Percentiles rank a stretch among this genome's conserved stretches.
These are phyloP conservation scores for Ciconia boyciana DNA, from an alignment of 2,113 vertebrate species.

Conservation along the genomic window DNA sequence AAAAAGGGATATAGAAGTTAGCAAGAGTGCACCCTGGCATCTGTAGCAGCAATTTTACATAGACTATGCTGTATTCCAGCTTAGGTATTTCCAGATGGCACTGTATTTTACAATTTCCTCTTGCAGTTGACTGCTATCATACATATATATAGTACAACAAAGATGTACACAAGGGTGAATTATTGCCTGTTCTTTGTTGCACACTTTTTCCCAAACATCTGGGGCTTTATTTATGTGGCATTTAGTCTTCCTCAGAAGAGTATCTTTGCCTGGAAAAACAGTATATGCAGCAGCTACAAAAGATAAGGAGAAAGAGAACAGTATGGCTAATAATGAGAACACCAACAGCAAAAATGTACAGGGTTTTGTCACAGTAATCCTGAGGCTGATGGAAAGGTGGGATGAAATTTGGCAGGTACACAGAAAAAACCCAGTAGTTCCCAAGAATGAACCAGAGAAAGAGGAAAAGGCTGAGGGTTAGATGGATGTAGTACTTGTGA, in stretches of 20 bases:
- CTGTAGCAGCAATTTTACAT: constrained; percentile 19
- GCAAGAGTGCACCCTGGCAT: neutral
- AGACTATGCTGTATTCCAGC: neutral
- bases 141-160: neutral
- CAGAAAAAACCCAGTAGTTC: constrained; percentile 74
- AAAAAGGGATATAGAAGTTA: neutral
- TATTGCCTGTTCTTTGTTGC: constrained; percentile 32
- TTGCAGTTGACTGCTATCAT: neutral
- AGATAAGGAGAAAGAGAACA: constrained; percentile 51
- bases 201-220: neutral
- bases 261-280: constrained; percentile 50
- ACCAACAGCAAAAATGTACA: constrained; percentile 66
- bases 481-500: constrained; percentile 67
- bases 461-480: constrained; percentile 71
- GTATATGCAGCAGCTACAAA: constrained; percentile 57
- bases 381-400: constrained; percentile 72
- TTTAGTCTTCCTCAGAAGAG: constrained; percentile 54
- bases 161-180: neutral
- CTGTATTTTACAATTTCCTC: neutral
- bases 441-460: constrained; percentile 75
- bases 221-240: neutral
- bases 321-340: constrained; percentile 66
- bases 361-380: constrained; percentile 71
- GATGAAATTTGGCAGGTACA: constrained; percentile 70
- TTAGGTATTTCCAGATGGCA: constrained; percentile 2